Evolutionary conservation across 2,888 invertebrate species (phyloP), one percentile per base, ranked within the genome.

Genomic region (Agrotis ipsilon): DNA sequence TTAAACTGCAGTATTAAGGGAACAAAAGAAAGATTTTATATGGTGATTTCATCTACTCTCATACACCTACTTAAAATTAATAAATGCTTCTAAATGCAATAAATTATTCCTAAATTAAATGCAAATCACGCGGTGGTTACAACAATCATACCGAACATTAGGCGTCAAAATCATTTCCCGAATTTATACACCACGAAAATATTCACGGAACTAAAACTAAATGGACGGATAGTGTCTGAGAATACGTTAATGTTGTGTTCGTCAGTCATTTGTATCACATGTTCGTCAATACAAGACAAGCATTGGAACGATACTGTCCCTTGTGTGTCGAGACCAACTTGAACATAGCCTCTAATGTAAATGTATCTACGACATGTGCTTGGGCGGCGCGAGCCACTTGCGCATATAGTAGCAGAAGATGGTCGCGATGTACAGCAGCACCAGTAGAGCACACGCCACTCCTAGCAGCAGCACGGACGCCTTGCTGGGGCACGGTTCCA

Each of bases 401-500:
- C 98, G 98, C 98, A 98, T 98, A 96, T 98, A 98, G 95, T 98
- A 98, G 94, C 98, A 98, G 97, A 98, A 98, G 88, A 99, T 97
- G 64, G 98, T 99, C 87, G 98, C 98, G 88, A 99, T 97, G 96
- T 99, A 99, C 68, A 99, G 97, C 70, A 99, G 97, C 65, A 99
- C 97, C 89, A 99, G 97, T 76, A 99, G 97, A 72, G 98, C 98
- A 93, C 99, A 99, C 67, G 99, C 98, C 43, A 99, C 98, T 76
- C 98, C 98, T 74, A 99, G 96, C 48, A 98, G 98, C 86, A 99
- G 94, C n/a, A 99, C 98, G 9, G 99, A 99, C 39, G 98, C 98
- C 93, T 98, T 98, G 88, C 98, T 98, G 60, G 99, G 99, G 91
- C 99, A 99, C 18, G 98, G 98, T 92, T 98, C 98, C 85, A 98